Evolutionary conservation across 2,888 invertebrate genomes (phyloP), one percentile per base, ranked within the genome.

Genomic region (Lasioglossum vierecki): DNA sequence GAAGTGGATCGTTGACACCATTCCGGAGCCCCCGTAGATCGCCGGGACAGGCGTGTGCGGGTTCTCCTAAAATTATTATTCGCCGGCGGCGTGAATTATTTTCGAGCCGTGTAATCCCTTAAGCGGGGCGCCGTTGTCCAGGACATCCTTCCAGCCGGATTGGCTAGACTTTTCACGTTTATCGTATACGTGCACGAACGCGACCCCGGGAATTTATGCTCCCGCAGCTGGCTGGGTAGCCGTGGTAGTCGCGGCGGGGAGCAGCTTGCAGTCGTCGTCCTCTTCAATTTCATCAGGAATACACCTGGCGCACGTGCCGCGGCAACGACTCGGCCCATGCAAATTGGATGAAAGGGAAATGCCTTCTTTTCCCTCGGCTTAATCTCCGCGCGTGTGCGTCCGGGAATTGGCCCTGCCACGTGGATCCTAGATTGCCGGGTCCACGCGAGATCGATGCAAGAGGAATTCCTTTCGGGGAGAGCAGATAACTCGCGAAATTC

Each of bases 61-160:
- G 80, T 30, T 30, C 49, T 79, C 75, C 49, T 75, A 86, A 91
- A 91, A 89, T 91, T 91, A 89, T 89, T 90, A 88, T 87, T 82
- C 82, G 73, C 73, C 79, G 78, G 73, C 81, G 82, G 74, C 82
- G 84, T 88, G 88, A 91, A 91, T 91, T 89, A 91, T 91, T 91
- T 91, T 88, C 84, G 70, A 82, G 57, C 71, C 84, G 46, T 68
- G 85, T 91, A 91, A 91, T 90, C 91, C 86, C 74, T 85, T 90
- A 90, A 89, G 89, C 75, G 73, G 73, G 57, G 63, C 60, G 39
- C 46, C 76, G 53, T 66, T 76, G 82, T 83, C 76, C 81, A 46
- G 66, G 84, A 44, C 79, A 71, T 46, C 57, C 85, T 74, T n/a
- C n/a, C 35, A 49, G 70, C 41, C 41, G 85, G 86, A 83, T 90